Evolutionary conservation across 2,888 invertebrate genomes (phyloP).

Genomic region (Andrena haemorrhoa): DNA sequence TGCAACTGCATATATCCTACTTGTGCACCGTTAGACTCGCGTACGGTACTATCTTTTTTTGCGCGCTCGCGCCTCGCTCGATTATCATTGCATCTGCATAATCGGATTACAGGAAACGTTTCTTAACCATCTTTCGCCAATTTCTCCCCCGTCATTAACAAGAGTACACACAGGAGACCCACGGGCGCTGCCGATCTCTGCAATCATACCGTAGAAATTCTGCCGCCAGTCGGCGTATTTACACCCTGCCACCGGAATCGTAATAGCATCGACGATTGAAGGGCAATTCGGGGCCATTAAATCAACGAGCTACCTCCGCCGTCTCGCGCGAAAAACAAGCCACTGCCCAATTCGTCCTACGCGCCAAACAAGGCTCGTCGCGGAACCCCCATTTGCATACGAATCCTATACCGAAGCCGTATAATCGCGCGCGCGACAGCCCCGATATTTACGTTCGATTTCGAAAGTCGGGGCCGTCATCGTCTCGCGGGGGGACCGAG

Average conservation of each 20-base stretch:
- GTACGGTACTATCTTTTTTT: background rate
- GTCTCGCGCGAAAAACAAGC: background rate
- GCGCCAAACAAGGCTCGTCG: constrained; percentile 16
- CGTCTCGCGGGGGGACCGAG: background rate
- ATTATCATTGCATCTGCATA: background rate
- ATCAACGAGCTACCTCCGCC: constrained; percentile 14
- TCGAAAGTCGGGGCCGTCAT: constrained; percentile 1
- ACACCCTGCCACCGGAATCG: background rate
- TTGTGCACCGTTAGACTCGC: background rate
- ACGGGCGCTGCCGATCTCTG: background rate
- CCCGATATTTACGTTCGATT: constrained; percentile 41
- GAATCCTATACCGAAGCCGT: constrained; percentile 8
- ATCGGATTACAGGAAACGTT: background rate
- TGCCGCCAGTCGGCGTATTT: background rate
- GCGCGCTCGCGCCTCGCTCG: too few relatives aligned
- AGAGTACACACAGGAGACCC: background rate
- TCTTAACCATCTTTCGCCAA: background rate
- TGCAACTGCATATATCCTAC: background rate
- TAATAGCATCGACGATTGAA: constrained; percentile 17
- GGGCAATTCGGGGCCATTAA: constrained; percentile 26
- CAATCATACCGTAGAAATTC: background rate
- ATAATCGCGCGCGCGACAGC: constrained; percentile 21
- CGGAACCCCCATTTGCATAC: constrained; percentile 20
- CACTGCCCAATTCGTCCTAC: background rate
- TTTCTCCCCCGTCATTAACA: background rate